phyloP scores from a whole-genome alignment of 2,113 vertebrate species.

The Cairina moschata region DNA sequence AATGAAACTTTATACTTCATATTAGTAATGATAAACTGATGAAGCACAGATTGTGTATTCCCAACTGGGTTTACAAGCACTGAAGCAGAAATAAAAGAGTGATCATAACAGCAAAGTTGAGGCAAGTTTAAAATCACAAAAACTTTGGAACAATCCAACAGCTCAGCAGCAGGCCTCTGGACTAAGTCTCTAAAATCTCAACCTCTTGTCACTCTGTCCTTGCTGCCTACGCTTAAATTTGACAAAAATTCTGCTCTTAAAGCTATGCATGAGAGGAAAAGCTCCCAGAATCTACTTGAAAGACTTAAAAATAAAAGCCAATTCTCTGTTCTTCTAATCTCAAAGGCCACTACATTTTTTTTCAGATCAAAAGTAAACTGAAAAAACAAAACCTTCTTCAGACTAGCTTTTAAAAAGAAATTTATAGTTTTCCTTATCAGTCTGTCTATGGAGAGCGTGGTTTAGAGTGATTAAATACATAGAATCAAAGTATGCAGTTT shows the following conservation, averaged over 20 bases:
- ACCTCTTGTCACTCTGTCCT: background rate
- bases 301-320: background rate
- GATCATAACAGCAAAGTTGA: background rate
- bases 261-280: background rate
- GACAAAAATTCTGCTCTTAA: background rate
- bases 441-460: background rate
- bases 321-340: background rate
- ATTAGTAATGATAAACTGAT: background rate
- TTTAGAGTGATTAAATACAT: background rate
- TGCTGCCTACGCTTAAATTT: background rate
- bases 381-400: background rate
- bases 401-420: background rate
- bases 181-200: background rate
- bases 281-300: background rate
- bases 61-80: background rate
- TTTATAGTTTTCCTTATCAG: background rate
- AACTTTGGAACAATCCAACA: background rate
- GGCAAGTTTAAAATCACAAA: background rate
- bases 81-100: background rate
- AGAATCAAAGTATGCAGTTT: background rate
- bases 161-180: background rate
- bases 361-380: background rate
- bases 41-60: background rate
- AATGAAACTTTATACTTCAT: background rate
- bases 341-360: background rate